A percentile compares a stretch with the other conserved stretches of the same genome.
These are phyloP conservation scores for Eupithecia abbreviata DNA, from an alignment of 2,888 invertebrate species.

Conservation along the genomic window DNA sequence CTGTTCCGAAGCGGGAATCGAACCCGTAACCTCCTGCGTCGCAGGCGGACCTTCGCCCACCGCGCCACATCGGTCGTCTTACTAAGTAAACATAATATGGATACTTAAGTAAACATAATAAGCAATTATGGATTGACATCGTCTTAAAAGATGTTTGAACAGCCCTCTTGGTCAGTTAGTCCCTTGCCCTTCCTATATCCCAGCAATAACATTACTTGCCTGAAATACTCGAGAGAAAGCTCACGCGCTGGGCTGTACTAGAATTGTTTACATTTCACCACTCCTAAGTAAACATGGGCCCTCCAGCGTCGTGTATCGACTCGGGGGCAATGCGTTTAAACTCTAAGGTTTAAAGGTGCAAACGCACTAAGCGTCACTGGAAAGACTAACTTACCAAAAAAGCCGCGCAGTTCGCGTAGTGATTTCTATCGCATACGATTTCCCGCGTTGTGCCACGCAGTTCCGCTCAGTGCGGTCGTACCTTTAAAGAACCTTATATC, in stretches of 20 bases:
- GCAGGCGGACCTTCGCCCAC: too few relatives aligned
- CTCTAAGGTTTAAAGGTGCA: conserved; percentile 14
- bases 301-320: conserved; percentile 45
- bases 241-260: conserved; percentile 41
- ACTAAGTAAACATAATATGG: too few relatives aligned
- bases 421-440: too few relatives aligned
- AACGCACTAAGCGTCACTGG: too few relatives aligned
- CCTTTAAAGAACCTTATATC: conserved; percentile 39
- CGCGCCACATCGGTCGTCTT: too few relatives aligned
- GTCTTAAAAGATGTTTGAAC: conserved; percentile 16
- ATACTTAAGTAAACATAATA: neutral
- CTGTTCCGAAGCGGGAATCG: too few relatives aligned
- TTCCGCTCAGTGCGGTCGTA: too few relatives aligned
- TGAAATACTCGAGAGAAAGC: conserved; percentile 16
- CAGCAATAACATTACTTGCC: conserved; percentile 23
- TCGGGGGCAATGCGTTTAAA: conserved; percentile 32
- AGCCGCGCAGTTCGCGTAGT: too few relatives aligned
- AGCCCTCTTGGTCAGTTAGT: conserved; percentile 10
- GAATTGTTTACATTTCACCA: conserved; percentile 63
- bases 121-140: neutral
- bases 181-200: conserved; percentile 14
- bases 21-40: too few relatives aligned
- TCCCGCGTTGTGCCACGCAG: too few relatives aligned
- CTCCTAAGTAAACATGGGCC: conserved; percentile 67
- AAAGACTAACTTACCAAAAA: too few relatives aligned